Conservation (phyloP, 2,888 invertebrate genomes). For the Cactoblastis cactorum region DNA sequence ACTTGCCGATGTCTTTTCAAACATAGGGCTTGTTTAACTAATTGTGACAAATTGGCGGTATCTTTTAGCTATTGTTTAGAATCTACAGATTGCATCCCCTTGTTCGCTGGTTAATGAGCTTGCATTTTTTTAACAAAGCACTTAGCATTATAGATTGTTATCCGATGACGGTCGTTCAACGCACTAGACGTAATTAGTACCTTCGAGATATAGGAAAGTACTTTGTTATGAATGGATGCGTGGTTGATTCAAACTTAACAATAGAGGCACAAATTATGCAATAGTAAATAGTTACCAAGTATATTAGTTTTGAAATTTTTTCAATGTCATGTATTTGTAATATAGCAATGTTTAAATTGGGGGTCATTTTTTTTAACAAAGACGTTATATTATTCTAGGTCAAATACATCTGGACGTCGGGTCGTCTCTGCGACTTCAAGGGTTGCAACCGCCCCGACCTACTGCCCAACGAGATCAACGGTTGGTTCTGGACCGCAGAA, state of each 20-base stretch:
- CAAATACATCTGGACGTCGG: conserved; percentile 95
- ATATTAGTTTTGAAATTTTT: too few relatives aligned
- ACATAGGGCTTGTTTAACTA: conserved; percentile 22
- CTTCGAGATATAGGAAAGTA: neutral
- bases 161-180: conserved; percentile 13
- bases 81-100: conserved; percentile 32
- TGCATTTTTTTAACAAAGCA: conserved; percentile 28
- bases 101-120: conserved; percentile 34
- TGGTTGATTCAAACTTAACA: neutral
- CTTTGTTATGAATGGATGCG: neutral
- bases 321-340: neutral
- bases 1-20: conserved; percentile 19
- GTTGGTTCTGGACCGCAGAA: conserved; percentile 96
- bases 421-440: conserved; percentile 93
- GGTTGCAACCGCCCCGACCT: conserved; percentile 92
- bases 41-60: conserved; percentile 44
- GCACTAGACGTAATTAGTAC: conserved; percentile 11
- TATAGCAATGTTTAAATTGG: too few relatives aligned
- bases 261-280: too few relatives aligned
- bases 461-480: conserved; percentile 88
- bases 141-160: conserved; percentile 30
- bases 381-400: conserved; percentile 68
- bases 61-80: conserved; percentile 35
- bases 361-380: neutral
- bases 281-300: too few relatives aligned